phyloP scores from a whole-genome alignment of 2,888 invertebrate genomes.

The Orchesella flavescens region DNA sequence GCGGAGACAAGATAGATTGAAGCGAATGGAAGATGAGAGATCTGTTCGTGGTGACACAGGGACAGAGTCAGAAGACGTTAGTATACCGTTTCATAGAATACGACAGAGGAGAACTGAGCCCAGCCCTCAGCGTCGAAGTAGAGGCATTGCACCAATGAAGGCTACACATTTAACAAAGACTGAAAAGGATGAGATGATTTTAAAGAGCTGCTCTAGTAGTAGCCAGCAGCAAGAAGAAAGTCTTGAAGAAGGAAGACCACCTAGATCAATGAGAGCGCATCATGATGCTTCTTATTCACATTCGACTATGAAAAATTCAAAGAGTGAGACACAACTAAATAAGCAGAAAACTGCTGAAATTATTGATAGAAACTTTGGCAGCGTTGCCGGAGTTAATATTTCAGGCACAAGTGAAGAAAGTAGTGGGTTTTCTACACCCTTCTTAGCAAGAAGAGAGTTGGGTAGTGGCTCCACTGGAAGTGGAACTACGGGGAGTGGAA shows the following conservation, averaged over 20 bases:
- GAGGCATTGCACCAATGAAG: slow-evolving; percentile 53
- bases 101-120: slow-evolving; percentile 41
- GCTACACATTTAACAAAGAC: slow-evolving; percentile 43
- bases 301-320: slow-evolving; percentile 18
- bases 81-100: slow-evolving; percentile 55
- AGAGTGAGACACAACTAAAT: slow-evolving; percentile 44
- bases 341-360: slow-evolving; percentile 29
- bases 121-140: slow-evolving; percentile 37
- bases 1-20: slow-evolving; percentile 68
- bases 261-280: background rate
- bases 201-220: background rate
- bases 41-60: slow-evolving; percentile 50
- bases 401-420: slow-evolving; percentile 55
- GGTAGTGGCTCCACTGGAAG: slow-evolving; percentile 52
- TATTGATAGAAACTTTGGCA: slow-evolving; percentile 48
- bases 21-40: slow-evolving; percentile 63
- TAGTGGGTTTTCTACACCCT: slow-evolving; percentile 52
- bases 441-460: slow-evolving; percentile 20
- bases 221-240: background rate
- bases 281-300: background rate
- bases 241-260: background rate
- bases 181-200: slow-evolving; percentile 16
- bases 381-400: slow-evolving; percentile 34
- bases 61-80: slow-evolving; percentile 66
- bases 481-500: slow-evolving; percentile 58